Base-by-base conservation (phyloP, 2,888 invertebrate species). In the Lymantria monacha region DNA sequence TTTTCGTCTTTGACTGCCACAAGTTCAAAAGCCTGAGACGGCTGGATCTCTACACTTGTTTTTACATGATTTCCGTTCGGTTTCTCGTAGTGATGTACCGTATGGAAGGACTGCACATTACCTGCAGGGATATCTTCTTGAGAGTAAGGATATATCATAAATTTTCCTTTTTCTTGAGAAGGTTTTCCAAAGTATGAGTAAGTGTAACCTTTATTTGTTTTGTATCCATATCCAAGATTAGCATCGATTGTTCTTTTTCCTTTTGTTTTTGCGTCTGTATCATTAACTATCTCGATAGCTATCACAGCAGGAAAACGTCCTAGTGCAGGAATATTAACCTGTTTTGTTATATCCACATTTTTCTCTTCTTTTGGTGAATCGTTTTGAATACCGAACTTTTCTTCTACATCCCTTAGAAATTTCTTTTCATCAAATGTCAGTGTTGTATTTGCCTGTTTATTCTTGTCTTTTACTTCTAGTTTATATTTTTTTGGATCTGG, bases 181-280 rank as follows among this genome's bases (percentile, higher is more conserved):
- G 85, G 75, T 70, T 86, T 89, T n/a, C 91, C 92, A 38, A 91
- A 90, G 59, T 90, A 87, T 2, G 85, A 83, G 60, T 92, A 92
- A n/a, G 85, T 81, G 42, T 91, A 92, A 9, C 91, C 91, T 59
- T 83, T 83, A 61, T 93, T 93, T 1, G 88, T 88, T 63, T 88
- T 87, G 58, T 92, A 93, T 8, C 94, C 95, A 73, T 94, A 96
- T 51, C 96, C 96, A 10, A 96, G 83, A 44, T 94, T 93, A 0
- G 93, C 93, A 59, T 96, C 95, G 11, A 96, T 94, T 0, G 96
- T 96, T 61, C 96, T 87, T 71, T 96, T 96, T 0, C 88, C 91
- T 75, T 92, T 93, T 3, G 69, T 65, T 59, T 91, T 92, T 3
- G 92, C 92, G 30, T 92, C 87, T 3, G 92, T 92, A 53, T 92